Conservation (phyloP, 2,797 vertebrate genomes). For the Natrix natrix region DNA sequence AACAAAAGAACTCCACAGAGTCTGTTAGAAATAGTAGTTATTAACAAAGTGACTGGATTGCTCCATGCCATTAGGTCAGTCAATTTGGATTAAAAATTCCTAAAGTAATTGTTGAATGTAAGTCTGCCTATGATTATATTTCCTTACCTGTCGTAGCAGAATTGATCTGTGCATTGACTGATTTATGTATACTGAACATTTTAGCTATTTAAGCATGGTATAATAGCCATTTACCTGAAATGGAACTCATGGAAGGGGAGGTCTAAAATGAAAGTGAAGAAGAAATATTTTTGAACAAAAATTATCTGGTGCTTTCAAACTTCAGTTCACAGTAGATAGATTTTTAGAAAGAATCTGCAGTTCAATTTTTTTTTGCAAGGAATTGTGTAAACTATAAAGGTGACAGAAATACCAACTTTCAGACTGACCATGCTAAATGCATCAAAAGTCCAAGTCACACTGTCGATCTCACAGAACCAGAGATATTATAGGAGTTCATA, state of each 20-base stretch:
- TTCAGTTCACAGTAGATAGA: neutral
- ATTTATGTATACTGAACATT: neutral
- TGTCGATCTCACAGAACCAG: neutral
- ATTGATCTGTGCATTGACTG: accelerated
- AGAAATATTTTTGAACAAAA: neutral
- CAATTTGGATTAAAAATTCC: neutral
- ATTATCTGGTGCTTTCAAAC: neutral
- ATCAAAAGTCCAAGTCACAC: neutral
- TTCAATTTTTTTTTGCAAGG: neutral
- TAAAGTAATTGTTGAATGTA: neutral
- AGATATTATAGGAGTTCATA: neutral
- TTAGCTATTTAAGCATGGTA: neutral
- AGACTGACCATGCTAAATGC: neutral
- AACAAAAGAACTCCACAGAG: constrained; percentile 4
- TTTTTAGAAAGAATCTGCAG: neutral
- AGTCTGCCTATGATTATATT: neutral
- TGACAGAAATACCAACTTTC: neutral
- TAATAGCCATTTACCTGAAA: neutral
- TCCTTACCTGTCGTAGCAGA: accelerated
- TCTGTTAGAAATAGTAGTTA: constrained; percentile 5
- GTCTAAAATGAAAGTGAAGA: neutral
- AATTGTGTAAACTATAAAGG: neutral
- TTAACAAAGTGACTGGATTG: constrained; percentile 9
- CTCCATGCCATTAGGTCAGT: neutral
- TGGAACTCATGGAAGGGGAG: neutral